Percentiles rank a stretch among this genome's conserved stretches.
Evolutionary conservation across 2,888 invertebrate genomes (phyloP).

Genomic region (Cataglyphis livida): DNA sequence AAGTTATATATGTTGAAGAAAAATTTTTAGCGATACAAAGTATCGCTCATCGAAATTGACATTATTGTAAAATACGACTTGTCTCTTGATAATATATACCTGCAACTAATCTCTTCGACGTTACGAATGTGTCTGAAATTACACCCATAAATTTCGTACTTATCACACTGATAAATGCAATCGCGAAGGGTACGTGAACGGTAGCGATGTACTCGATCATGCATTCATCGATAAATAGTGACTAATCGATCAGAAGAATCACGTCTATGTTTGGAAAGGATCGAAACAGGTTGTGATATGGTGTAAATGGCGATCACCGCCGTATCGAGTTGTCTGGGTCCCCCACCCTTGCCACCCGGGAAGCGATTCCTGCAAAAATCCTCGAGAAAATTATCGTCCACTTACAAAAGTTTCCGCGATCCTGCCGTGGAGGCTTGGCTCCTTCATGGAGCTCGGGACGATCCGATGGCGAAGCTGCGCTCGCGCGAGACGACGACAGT

Average conservation of each 20-base stretch:
- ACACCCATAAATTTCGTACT: not conserved
- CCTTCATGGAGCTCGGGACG: constrained; percentile 77
- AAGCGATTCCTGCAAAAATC: constrained; percentile 84
- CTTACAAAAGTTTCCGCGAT: constrained; percentile 88
- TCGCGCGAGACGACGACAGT: constrained; percentile 79
- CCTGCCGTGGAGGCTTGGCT: constrained; percentile 86
- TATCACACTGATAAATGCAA: not conserved
- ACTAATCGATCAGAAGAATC: not conserved
- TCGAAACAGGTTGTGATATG: not conserved
- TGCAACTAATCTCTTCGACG: not conserved
- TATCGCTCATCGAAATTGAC: not conserved
- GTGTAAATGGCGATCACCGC: constrained; percentile 86
- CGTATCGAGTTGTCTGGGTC: constrained; percentile 86
- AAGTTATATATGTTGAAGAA: not conserved
- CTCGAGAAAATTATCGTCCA: constrained; percentile 86
- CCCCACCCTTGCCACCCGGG: constrained; percentile 88
- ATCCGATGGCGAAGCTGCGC: constrained; percentile 69
- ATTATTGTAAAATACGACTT: not conserved
- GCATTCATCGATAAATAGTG: not conserved
- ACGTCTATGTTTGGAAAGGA: not conserved
- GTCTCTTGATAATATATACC: not conserved
- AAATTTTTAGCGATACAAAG: not conserved
- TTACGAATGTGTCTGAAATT: not conserved
- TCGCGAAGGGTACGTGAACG: not conserved
- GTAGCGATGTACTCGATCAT: not conserved